Percentiles rank a stretch among this genome's conserved stretches.
Evolutionary conservation across 2,888 invertebrate genomes (phyloP).

Genomic region (Tricholauxania praeusta): DNA sequence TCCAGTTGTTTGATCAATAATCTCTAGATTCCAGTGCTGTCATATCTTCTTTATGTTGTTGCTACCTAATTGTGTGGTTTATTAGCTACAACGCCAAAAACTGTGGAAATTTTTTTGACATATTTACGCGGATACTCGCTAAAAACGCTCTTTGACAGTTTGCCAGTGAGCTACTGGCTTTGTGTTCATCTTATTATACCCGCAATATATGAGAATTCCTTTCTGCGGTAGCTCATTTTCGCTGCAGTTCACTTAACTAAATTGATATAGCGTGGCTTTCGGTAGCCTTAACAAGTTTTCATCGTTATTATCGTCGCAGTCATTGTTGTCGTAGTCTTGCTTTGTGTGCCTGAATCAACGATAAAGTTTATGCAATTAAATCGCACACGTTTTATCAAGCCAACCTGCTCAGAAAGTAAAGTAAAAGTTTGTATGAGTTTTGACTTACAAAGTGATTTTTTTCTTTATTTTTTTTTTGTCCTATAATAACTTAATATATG

Average conservation of each 20-base stretch:
- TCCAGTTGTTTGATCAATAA: slow-evolving; percentile 30
- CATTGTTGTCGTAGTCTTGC: too few relatives aligned
- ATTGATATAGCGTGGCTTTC: slow-evolving; percentile 19
- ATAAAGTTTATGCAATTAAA: slow-evolving; percentile 19
- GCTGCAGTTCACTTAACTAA: slow-evolving; percentile 30
- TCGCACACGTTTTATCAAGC: slow-evolving; percentile 12
- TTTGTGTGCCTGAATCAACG: background rate
- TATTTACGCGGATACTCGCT: too few relatives aligned
- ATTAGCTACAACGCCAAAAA: slow-evolving; percentile 7
- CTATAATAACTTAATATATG: slow-evolving; percentile 34
- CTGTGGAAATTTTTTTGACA: slow-evolving; percentile 4
- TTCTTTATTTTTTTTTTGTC: background rate
- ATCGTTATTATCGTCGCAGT: too few relatives aligned
- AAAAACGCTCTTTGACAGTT: background rate
- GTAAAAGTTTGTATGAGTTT: slow-evolving; percentile 1
- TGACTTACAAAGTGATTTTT: background rate
- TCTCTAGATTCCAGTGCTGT: slow-evolving; percentile 3
- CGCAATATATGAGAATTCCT: background rate
- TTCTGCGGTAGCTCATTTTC: background rate
- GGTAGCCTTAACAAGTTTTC: slow-evolving; percentile 14
- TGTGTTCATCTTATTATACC: background rate
- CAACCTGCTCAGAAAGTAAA: background rate
- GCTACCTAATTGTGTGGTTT: too few relatives aligned
- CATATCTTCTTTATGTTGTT: slow-evolving; percentile 7
- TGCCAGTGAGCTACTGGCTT: background rate